Evolutionary conservation across 2,888 invertebrate species (phyloP).

Genomic region (Argyresthia goedartella): DNA sequence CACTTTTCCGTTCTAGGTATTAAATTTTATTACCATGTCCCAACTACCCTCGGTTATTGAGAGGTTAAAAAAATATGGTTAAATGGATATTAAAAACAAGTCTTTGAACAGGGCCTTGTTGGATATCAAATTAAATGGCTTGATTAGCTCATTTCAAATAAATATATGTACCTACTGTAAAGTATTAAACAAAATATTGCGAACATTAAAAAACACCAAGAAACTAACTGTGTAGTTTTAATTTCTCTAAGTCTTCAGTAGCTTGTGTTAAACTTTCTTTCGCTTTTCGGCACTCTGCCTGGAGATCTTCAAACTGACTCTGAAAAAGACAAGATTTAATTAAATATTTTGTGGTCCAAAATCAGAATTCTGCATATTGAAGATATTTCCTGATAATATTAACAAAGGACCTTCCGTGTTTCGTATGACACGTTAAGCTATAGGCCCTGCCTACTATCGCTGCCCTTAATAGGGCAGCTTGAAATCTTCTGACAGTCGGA

Average conservation of each 20-base stretch:
- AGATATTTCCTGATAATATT: not conserved
- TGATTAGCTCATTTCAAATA: no score
- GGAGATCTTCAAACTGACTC: constrained; percentile 55
- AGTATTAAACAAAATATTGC: no score
- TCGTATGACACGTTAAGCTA: not conserved
- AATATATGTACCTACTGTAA: not conserved
- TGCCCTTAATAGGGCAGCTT: not conserved
- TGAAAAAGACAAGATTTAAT: constrained; percentile 21
- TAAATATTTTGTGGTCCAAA: not conserved
- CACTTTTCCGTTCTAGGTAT: no score
- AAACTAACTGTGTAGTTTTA: constrained; percentile 5
- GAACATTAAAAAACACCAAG: not conserved
- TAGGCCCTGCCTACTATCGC: not conserved
- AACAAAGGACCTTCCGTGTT: no score
- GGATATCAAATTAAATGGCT: no score
- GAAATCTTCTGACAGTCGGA: not conserved
- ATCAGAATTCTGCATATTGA: not conserved
- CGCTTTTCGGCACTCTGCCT: constrained; percentile 42
- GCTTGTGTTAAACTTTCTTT: constrained; percentile 27
- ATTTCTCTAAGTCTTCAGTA: constrained; percentile 15
- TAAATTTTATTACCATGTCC: no score
- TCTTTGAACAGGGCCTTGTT: no score
- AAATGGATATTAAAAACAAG: no score
- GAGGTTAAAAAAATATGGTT: no score
- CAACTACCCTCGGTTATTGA: no score